Percentiles rank a stretch among this genome's conserved stretches.
phyloP scores from a whole-genome alignment of 2,797 vertebrate genomes.

The Neostethus bicornis region DNA sequence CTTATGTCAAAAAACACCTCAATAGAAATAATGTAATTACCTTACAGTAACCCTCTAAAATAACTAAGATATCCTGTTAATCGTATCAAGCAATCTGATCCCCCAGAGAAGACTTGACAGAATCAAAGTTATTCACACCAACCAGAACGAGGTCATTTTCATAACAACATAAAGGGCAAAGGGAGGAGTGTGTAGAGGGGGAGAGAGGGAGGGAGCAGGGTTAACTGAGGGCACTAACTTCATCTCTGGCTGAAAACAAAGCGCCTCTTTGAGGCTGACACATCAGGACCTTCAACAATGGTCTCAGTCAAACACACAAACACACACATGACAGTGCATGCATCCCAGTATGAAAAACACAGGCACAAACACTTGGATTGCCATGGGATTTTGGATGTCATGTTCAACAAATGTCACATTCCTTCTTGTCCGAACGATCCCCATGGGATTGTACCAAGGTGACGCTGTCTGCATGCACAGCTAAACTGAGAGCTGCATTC shows the following conservation, averaged over 20 bases:
- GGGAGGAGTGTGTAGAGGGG: constrained; percentile 26
- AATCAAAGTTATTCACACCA: not conserved
- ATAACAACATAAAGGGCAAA: constrained; percentile 55
- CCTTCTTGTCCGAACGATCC: constrained; percentile 3
- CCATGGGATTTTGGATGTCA: not conserved
- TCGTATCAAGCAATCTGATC: not conserved
- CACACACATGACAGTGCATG: not conserved
- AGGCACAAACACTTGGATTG: not conserved
- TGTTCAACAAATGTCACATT: constrained; percentile 6
- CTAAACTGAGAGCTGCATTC: constrained; percentile 26
- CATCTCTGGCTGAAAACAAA: constrained; percentile 70
- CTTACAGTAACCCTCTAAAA: not conserved
- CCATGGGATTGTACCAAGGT: constrained; percentile 47
- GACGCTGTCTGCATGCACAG: constrained; percentile 53
- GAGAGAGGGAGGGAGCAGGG: constrained; percentile 10
- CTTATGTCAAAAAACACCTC: not conserved
- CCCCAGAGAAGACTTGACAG: not conserved
- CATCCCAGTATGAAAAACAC: not conserved
- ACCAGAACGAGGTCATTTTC: constrained; percentile 55
- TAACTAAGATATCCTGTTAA: not conserved
- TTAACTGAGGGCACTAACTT: constrained; percentile 60
- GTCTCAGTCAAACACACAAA: constrained; percentile 38
- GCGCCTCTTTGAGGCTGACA: constrained; percentile 68
- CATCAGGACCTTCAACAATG: constrained; percentile 63
- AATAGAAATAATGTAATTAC: not conserved